A percentile compares a stretch with the other conserved stretches of the same genome.
These are phyloP conservation scores for Mormyrus iriodes DNA, from an alignment of 2,113 vertebrate species.

Conservation along the genomic window DNA sequence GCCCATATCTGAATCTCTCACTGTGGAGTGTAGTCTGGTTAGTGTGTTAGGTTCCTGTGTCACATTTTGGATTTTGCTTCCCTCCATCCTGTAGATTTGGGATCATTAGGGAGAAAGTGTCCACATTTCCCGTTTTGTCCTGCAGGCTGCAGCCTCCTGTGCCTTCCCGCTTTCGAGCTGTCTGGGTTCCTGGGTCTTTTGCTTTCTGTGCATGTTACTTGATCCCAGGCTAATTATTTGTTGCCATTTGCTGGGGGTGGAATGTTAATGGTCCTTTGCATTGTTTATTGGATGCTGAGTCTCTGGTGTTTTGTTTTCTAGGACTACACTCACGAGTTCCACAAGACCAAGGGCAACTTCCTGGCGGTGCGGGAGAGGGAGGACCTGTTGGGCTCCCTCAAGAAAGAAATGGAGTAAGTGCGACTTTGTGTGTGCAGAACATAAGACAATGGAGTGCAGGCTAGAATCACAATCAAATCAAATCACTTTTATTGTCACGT, in stretches of 20 bases:
- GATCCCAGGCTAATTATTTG: neutral
- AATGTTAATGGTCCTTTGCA: neutral
- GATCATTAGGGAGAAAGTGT: neutral
- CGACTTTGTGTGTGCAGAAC: neutral
- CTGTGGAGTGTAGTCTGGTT: neutral
- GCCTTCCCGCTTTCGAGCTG: neutral
- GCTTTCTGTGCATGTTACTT: neutral
- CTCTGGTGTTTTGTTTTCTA: slow-evolving; percentile 40
- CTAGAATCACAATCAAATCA: no score
- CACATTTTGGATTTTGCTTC: neutral
- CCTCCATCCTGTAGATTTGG: neutral
- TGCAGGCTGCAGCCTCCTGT: neutral
- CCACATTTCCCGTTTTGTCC: neutral
- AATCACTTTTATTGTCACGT: no score
- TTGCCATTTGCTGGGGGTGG: neutral
- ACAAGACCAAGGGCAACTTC: slow-evolving; percentile 98
- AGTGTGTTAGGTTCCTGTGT: neutral
- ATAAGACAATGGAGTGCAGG: neutral
- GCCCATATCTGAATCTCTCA: neutral
- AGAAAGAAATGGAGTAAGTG: slow-evolving; percentile 97
- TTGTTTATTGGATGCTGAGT: neutral
- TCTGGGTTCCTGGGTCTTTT: neutral
- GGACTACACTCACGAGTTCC: slow-evolving; percentile 97
- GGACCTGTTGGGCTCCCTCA: slow-evolving; percentile 89
- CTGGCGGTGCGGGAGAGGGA: slow-evolving; percentile 87